These are phyloP conservation scores for Drymonia ruficornis DNA, from an alignment of 2,888 invertebrate species.

Conservation along the genomic window DNA sequence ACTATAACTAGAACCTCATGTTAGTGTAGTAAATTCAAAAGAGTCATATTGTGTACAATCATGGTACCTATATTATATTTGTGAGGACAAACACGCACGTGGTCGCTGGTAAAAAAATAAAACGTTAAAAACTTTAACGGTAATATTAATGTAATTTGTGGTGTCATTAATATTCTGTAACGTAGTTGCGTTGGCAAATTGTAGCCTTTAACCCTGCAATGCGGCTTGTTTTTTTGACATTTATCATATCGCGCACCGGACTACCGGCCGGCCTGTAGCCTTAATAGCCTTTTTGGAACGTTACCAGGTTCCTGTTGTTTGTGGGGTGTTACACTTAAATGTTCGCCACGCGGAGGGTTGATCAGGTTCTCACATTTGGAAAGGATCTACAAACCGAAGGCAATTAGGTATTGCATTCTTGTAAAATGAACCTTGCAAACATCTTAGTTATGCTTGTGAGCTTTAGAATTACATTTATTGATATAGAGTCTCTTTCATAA, in stretches of 20 bases:
- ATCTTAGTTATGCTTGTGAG: too few species aligned
- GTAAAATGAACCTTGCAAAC: too few species aligned
- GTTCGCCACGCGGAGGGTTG: slow-evolving; percentile 2
- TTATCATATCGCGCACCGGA: slow-evolving; percentile 68
- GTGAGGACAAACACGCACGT: background rate
- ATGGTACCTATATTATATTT: background rate
- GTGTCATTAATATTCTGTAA: slow-evolving; percentile 37
- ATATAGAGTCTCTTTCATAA: too few species aligned
- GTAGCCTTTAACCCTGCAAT: slow-evolving; percentile 67
- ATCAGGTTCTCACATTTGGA: too few species aligned
- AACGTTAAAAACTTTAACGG: slow-evolving; percentile 14
- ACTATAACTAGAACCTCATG: too few species aligned
- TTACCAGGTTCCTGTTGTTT: slow-evolving; percentile 62
- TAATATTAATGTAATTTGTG: slow-evolving; percentile 41
- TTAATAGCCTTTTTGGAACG: slow-evolving; percentile 80
- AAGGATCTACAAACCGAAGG: too few species aligned
- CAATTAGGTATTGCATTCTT: too few species aligned
- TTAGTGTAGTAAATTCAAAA: too few species aligned
- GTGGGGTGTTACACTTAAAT: slow-evolving; percentile 12
- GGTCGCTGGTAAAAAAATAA: slow-evolving; percentile 4
- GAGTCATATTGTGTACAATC: too few species aligned
- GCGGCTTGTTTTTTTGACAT: slow-evolving; percentile 75
- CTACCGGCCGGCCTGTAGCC: slow-evolving; percentile 34
- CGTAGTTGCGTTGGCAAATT: slow-evolving; percentile 44
- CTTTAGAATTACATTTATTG: too few species aligned